Conservation (phyloP, 1,140 invertebrate genomes). For the Cherax quadricarinatus region DNA sequence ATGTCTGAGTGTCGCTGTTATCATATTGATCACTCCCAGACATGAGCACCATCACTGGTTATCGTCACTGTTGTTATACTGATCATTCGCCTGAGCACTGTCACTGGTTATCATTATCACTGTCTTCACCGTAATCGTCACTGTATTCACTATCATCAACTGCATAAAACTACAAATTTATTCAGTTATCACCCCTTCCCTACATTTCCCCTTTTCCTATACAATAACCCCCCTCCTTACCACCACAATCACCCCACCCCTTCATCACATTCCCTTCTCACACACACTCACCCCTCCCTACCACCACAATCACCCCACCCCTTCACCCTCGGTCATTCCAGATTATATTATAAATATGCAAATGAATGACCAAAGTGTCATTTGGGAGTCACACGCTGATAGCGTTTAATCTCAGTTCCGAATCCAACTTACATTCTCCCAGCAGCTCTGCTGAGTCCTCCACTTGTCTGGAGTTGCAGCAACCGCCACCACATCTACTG, state of each 20-base stretch:
- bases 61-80: not conserved
- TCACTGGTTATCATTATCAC: not conserved
- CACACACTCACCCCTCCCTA: not conserved
- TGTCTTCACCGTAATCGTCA: not conserved
- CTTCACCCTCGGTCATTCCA: not conserved
- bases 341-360: constrained; percentile 11
- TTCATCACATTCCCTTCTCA: too few species aligned
- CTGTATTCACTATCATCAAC: not conserved
- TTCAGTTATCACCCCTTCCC: too few species aligned
- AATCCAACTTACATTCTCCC: not conserved
- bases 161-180: too few species aligned
- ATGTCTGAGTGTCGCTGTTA: not conserved
- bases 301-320: not conserved
- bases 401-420: not conserved
- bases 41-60: not conserved
- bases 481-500: too few species aligned
- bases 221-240: not conserved
- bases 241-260: too few species aligned
- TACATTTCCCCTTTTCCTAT: too few species aligned
- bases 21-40: not conserved
- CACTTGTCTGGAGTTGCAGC: too few species aligned
- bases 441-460: not conserved
- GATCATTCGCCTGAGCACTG: not conserved
- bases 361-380: not conserved
- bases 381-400: not conserved